These are phyloP conservation scores for Sinella curviseta DNA, from an alignment of 1,140 invertebrate species.

Conservation along the genomic window DNA sequence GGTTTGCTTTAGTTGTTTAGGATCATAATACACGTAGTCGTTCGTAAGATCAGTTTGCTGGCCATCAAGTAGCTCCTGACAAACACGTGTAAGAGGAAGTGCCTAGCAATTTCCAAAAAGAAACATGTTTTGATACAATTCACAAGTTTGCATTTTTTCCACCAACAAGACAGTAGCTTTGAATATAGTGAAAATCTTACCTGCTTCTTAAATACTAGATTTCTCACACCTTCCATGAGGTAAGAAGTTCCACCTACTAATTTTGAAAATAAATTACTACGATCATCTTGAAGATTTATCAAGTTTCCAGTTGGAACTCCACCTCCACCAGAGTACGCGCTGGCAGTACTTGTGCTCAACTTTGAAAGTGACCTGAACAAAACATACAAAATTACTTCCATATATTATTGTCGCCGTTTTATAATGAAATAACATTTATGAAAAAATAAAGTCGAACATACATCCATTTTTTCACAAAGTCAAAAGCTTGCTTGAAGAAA, in stretches of 20 bases:
- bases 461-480: slow-evolving; percentile 87
- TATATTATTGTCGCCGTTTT: slow-evolving; percentile 28
- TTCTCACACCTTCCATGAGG: slow-evolving; percentile 99
- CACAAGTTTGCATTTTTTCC: too few relatives aligned
- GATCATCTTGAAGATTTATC: slow-evolving; percentile 9
- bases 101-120: slow-evolving; percentile 64
- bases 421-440: neutral
- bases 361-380: slow-evolving; percentile 73
- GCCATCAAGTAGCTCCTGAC: slow-evolving; percentile 87
- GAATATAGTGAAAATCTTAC: too few relatives aligned
- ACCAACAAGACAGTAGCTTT: too few relatives aligned
- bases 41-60: slow-evolving; percentile 73
- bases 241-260: slow-evolving; percentile 94
- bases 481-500: slow-evolving; percentile 58
- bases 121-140: slow-evolving; percentile 33
- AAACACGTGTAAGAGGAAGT: slow-evolving; percentile 86
- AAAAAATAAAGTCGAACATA: slow-evolving; percentile 56
- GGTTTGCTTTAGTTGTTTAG: slow-evolving; percentile 79
- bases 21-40: slow-evolving; percentile 89
- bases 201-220: slow-evolving; percentile 96
- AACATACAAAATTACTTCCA: slow-evolving; percentile 1
- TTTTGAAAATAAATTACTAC: slow-evolving; percentile 88
- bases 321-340: slow-evolving; percentile 79
- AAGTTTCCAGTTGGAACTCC: slow-evolving; percentile 88
- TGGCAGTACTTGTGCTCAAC: slow-evolving; percentile 66